A percentile compares a stretch with the other conserved stretches of the same genome.
These are phyloP conservation scores for Parauchenoglanis ngamensis DNA, from an alignment of 2,797 vertebrate genomes.

Conservation along the genomic window DNA sequence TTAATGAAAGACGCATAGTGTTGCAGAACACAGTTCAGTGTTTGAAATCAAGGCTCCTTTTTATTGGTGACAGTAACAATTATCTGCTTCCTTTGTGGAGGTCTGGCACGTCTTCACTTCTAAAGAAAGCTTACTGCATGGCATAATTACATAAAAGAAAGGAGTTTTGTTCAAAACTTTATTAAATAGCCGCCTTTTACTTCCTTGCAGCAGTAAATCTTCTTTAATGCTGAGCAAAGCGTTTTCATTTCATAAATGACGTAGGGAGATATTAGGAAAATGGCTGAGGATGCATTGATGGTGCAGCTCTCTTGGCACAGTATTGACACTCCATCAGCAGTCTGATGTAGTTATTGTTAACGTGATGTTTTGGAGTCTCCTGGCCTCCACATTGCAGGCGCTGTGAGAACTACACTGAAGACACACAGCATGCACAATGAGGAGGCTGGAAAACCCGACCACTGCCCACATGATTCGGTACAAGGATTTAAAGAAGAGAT, in stretches of 20 bases:
- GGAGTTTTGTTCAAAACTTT: neutral
- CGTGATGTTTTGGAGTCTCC: constrained; percentile 39
- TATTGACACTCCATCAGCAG: neutral
- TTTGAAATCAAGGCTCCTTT: constrained; percentile 2
- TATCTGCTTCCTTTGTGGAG: constrained; percentile 23
- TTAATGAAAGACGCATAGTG: constrained; percentile 24
- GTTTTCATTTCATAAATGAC: constrained; percentile 19
- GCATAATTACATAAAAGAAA: constrained; percentile 23
- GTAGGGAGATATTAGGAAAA: neutral
- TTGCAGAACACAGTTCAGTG: neutral
- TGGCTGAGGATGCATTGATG: neutral
- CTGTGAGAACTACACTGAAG: constrained; percentile 55
- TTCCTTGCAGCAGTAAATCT: neutral
- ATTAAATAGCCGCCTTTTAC: constrained; percentile 3
- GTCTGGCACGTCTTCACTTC: neutral
- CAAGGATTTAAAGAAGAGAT: neutral
- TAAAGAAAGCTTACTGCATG: constrained; percentile 8
- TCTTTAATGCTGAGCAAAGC: neutral
- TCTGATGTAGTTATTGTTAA: constrained; percentile 7
- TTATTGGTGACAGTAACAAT: constrained; percentile 19
- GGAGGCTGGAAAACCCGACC: constrained; percentile 51
- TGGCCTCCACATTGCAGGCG: constrained; percentile 62
- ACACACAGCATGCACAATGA: constrained; percentile 64
- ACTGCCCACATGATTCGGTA: neutral
- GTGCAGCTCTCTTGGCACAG: neutral